Evolutionary conservation across 2,113 vertebrate genomes (phyloP).

Genomic region (Perognathus longimembris): DNA sequence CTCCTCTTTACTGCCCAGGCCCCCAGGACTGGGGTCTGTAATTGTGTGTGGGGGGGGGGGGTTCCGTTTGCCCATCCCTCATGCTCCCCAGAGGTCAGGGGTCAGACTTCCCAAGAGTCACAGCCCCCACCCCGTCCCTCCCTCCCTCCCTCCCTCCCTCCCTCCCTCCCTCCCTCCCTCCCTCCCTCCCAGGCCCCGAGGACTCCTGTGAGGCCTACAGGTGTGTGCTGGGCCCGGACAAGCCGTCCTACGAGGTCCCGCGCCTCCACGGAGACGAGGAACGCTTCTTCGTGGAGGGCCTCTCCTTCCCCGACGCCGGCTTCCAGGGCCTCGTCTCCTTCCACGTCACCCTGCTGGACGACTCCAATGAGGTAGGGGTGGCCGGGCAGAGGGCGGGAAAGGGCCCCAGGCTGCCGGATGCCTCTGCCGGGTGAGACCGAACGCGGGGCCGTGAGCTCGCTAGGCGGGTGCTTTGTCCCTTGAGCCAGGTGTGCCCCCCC

Average conservation of each 20-base stretch:
- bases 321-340: slow-evolving; percentile 91
- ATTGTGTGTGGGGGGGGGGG: fast-evolving
- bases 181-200: slow-evolving; percentile 55
- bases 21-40: no score
- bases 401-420: fast-evolving
- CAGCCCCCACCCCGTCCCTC: fast-evolving
- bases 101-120: neutral
- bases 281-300: slow-evolving; percentile 92
- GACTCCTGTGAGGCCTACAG: slow-evolving; percentile 63
- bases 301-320: slow-evolving; percentile 89
- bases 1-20: neutral
- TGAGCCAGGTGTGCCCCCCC: neutral
- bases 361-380: slow-evolving; percentile 81
- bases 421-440: fast-evolving
- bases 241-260: slow-evolving; percentile 75
- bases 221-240: slow-evolving; percentile 76
- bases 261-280: slow-evolving; percentile 71
- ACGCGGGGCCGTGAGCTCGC: no score
- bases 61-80: fast-evolving
- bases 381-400: fast-evolving
- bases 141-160: fast-evolving
- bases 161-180: no score
- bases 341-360: slow-evolving; percentile 91
- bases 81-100: fast-evolving
- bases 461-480: no score